Base-by-base conservation (phyloP, 1,140 invertebrate species). In the Nomia melanderi region DNA sequence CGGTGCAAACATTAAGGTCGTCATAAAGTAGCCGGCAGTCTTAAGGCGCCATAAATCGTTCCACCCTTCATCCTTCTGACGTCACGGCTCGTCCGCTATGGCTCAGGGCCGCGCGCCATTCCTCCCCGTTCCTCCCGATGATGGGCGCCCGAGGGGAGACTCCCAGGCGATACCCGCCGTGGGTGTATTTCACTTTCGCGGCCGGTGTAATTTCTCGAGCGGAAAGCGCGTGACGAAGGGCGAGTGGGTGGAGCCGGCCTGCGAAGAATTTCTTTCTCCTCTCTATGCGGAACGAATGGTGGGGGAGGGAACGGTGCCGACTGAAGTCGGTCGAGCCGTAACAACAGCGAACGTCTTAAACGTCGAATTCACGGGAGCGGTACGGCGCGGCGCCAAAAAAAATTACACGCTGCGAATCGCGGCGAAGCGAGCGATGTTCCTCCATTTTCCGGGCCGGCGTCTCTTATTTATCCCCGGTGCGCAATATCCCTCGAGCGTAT, bases 1-100 rank as follows among this genome's bases (percentile, higher is more conserved):
- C 82, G 79, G 79, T 82, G 84, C 82, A 85, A 85, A 85, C 84
- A 85, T 84, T 85, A 85, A 85, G 76, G 84, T 79, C 76, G 79
- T 85, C 83, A 81, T 85, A 84, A 84, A 84, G 83, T 81, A 81
- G 64, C 41, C 56, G 67, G 81, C 71, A 79, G 81, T 83, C 77
- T 84, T 84, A 84, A 83, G 81, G 71, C 81, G 77, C 78, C 54
- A 82, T 83, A 83, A 83, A 83, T 83, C 81, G 82, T 54, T 53
- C 64, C 75, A 31, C 64, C 63, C 63, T n/a, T 70, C 66, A 31
- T 70, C 57, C 41, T 59, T 65, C 53, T 44, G 56, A 23, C 63
- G 64, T 63, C 73, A 36, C 31, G 9, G 36, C 41, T 54, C 57
- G 57, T 60, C 59, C 29, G 7, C 56, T 14, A 5, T 20, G 1